Conservation (phyloP, 2,888 invertebrate genomes). For the Mesochorus sp. region DNA sequence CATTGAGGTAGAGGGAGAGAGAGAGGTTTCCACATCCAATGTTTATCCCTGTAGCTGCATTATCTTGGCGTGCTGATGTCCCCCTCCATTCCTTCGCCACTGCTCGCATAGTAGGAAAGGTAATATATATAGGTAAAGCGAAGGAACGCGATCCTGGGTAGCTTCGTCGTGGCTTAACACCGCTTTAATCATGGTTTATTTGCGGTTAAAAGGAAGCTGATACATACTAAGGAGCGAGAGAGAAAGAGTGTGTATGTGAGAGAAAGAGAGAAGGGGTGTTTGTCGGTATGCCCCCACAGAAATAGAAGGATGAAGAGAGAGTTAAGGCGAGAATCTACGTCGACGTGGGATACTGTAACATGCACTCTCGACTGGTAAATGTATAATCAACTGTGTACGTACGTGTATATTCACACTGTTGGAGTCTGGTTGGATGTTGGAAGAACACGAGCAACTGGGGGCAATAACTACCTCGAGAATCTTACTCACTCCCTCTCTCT, state of each 20-base stretch:
- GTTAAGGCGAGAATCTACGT: slow-evolving; percentile 28
- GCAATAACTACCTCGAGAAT: slow-evolving; percentile 1
- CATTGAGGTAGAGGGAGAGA: not conserved
- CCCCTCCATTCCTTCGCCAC: slow-evolving; percentile 13
- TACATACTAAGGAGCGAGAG: slow-evolving; percentile 17
- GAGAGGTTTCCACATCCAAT: slow-evolving; percentile 19
- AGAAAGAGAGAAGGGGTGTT: slow-evolving; percentile 19
- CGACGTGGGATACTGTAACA: slow-evolving; percentile 15
- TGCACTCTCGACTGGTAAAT: slow-evolving; percentile 23
- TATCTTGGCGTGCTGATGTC: slow-evolving; percentile 41
- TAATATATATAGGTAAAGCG: slow-evolving; percentile 15
- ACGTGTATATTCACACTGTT: not conserved
- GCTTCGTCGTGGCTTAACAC: slow-evolving; percentile 61
- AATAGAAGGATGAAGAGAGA: slow-evolving; percentile 32
- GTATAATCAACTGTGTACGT: slow-evolving; percentile 16
- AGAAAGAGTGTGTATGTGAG: not conserved
- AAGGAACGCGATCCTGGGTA: slow-evolving; percentile 23
- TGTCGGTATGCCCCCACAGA: no score
- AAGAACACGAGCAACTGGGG: not conserved
- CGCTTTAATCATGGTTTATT: slow-evolving; percentile 69
- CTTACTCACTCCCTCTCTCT: no score
- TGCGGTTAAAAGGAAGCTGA: slow-evolving; percentile 56
- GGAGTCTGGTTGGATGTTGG: not conserved
- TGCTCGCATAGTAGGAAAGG: not conserved
- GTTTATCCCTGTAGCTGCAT: slow-evolving; percentile 52